phyloP scores from a whole-genome alignment of 2,113 vertebrate species.

The Orcinus orca region DNA sequence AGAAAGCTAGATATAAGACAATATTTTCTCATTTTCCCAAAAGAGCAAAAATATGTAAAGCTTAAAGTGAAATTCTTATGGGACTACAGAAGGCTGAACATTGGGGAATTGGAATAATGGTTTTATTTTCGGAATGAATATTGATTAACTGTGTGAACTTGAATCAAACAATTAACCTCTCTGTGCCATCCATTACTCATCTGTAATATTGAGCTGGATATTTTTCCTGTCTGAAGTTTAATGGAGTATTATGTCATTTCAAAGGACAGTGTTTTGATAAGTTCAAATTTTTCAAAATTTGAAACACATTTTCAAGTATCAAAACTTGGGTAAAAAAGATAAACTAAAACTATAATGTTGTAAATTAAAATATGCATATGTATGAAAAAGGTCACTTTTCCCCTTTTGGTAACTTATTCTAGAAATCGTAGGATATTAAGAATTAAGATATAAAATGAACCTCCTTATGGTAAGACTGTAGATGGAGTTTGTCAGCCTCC shows the following conservation, averaged over 20 bases:
- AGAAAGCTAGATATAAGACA: background rate
- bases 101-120: background rate
- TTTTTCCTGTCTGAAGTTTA: background rate
- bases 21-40: background rate
- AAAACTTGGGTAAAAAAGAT: background rate
- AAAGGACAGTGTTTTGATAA: background rate
- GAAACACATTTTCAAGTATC: background rate
- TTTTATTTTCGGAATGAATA: constrained; percentile 34
- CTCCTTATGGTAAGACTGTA: background rate
- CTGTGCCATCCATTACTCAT: background rate
- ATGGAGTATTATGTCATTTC: background rate
- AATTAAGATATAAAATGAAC: background rate
- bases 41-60: background rate
- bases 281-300: background rate
- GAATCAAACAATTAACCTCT: background rate
- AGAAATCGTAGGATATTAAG: background rate
- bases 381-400: background rate
- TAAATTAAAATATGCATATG: background rate
- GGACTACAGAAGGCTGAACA: background rate
- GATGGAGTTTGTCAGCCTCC: background rate
- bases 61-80: background rate
- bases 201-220: background rate
- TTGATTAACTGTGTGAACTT: background rate
- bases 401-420: background rate
- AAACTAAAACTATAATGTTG: background rate